A percentile compares a stretch with the other conserved stretches of the same genome.
These are phyloP conservation scores for Noctua fimbriata DNA, from an alignment of 2,888 invertebrate genomes.

Conservation along the genomic window DNA sequence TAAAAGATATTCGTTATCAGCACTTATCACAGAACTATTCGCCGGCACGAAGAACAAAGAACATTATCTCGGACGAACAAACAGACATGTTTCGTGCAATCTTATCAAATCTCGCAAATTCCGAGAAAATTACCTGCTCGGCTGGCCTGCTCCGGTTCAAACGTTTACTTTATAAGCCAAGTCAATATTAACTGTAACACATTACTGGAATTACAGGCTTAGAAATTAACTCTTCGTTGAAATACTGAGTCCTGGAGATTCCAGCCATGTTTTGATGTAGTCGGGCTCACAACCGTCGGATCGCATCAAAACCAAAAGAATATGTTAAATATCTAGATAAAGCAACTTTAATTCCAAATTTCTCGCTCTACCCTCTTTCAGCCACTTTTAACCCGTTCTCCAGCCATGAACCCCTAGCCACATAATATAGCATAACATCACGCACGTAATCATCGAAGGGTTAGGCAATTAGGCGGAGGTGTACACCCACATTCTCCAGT, in stretches of 20 bases:
- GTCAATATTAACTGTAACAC: slow-evolving; percentile 53
- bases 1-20: slow-evolving; percentile 37
- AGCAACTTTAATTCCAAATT: neutral
- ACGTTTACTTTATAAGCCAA: slow-evolving; percentile 36
- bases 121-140: slow-evolving; percentile 42
- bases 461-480: no score
- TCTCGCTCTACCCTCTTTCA: neutral
- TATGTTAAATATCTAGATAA: neutral
- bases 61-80: slow-evolving; percentile 54
- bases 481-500: no score
- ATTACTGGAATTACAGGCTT: slow-evolving; percentile 42
- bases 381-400: neutral
- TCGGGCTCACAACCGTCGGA: neutral
- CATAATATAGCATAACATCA: no score
- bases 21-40: slow-evolving; percentile 52
- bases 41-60: slow-evolving; percentile 61
- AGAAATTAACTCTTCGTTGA: slow-evolving; percentile 4
- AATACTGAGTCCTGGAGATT: neutral
- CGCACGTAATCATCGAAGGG: no score
- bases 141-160: slow-evolving; percentile 35
- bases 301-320: neutral
- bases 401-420: no score
- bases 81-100: slow-evolving; percentile 60
- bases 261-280: neutral
- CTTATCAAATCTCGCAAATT: slow-evolving; percentile 65